A percentile compares a stretch with the other conserved stretches of the same genome.
phyloP scores from a whole-genome alignment of 2,888 invertebrate genomes.

The Parascotia fuliginaria region DNA sequence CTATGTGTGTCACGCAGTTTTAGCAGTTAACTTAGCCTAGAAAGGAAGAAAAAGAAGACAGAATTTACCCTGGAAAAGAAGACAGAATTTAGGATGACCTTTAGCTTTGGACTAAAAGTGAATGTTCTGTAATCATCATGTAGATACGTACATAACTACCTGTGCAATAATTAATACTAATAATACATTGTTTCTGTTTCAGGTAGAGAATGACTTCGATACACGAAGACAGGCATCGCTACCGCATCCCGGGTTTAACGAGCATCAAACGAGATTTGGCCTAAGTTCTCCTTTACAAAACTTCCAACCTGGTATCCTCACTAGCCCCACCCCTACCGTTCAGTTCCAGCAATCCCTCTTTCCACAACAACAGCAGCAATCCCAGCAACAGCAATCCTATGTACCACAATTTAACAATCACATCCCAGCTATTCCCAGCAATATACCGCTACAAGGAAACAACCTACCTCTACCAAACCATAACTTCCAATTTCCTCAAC shows the following conservation, averaged over 20 bases:
- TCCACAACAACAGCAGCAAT: constrained; percentile 49
- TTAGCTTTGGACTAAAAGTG: too few relatives aligned
- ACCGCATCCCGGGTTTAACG: constrained; percentile 74
- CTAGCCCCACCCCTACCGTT: constrained; percentile 64
- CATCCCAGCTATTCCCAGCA: constrained; percentile 60
- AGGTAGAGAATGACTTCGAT: constrained; percentile 83
- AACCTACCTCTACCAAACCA: constrained; percentile 43
- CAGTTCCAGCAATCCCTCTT: constrained; percentile 63
- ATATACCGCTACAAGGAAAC: constrained; percentile 32
- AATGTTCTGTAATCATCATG: too few relatives aligned
- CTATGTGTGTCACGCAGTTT: too few relatives aligned
- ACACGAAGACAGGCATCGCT: constrained; percentile 74
- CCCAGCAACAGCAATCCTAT: constrained; percentile 57
- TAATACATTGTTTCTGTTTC: constrained; percentile 54
- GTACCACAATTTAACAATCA: constrained; percentile 75
- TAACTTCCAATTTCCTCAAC: constrained; percentile 67
- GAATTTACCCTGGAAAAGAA: too few relatives aligned
- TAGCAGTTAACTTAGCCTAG: too few relatives aligned
- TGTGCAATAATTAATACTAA: not conserved
- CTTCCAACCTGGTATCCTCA: constrained; percentile 62
- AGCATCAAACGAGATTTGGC: constrained; percentile 81
- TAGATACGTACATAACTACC: too few relatives aligned
- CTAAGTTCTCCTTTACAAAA: constrained; percentile 73
- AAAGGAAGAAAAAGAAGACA: too few relatives aligned
- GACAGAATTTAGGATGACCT: too few relatives aligned